phyloP scores from a whole-genome alignment of 1,140 invertebrate species.

The Belonocnema kinseyi region DNA sequence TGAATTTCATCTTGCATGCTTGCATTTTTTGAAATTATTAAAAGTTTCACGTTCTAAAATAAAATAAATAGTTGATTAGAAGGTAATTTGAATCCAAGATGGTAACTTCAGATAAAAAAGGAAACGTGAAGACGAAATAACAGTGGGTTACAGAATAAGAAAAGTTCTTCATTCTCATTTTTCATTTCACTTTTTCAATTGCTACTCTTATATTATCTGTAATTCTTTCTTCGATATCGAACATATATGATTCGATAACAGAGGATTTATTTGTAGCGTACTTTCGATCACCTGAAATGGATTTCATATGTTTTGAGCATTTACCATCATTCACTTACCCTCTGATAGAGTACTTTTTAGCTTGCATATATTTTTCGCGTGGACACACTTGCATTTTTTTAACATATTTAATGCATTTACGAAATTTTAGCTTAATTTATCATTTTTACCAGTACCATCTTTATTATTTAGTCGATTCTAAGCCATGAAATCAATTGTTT shows the following conservation, averaged over 20 bases:
- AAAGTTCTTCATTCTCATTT: slow-evolving; percentile 18
- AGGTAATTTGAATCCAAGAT: background rate
- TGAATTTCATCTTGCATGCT: background rate
- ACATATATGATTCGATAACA: slow-evolving; percentile 20
- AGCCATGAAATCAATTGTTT: too few species aligned
- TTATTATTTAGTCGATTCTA: background rate
- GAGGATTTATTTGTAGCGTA: slow-evolving; percentile 14
- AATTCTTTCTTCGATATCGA: slow-evolving; percentile 27
- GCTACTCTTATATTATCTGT: slow-evolving; percentile 8
- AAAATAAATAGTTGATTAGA: background rate
- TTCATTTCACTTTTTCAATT: slow-evolving; percentile 2
- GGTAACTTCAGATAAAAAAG: background rate
- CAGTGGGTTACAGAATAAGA: slow-evolving; percentile 7
- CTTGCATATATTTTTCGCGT: too few species aligned
- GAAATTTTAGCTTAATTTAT: background rate
- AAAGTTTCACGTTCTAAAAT: too few species aligned
- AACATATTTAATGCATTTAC: background rate
- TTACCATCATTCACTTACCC: background rate
- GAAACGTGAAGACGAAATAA: slow-evolving; percentile 18
- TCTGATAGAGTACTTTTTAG: background rate
- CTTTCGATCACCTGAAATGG: slow-evolving; percentile 13
- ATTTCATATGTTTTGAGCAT: background rate
- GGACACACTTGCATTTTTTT: too few species aligned
- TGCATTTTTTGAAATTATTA: background rate
- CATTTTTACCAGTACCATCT: background rate